These are phyloP conservation scores for Muscina levida DNA, from an alignment of 2,888 invertebrate genomes.

Conservation along the genomic window DNA sequence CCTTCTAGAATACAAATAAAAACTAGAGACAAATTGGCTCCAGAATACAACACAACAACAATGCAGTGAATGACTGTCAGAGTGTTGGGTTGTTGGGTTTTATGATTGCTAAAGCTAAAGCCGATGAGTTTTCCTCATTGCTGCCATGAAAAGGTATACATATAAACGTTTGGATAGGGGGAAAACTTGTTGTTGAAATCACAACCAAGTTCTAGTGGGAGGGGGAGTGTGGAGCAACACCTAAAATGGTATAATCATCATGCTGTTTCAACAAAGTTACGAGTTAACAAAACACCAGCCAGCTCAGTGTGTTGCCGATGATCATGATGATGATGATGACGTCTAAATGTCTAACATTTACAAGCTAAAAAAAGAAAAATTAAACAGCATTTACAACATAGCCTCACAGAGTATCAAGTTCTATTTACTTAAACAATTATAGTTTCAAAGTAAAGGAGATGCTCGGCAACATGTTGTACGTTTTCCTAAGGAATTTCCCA, in stretches of 20 bases:
- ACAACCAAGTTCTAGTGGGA: not conserved
- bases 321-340: slow-evolving; percentile 18
- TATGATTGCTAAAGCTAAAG: no score
- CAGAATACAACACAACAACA: slow-evolving; percentile 28
- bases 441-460: slow-evolving; percentile 31
- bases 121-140: no score
- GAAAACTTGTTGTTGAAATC: not conserved
- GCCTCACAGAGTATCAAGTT: slow-evolving; percentile 5
- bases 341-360: slow-evolving; percentile 51
- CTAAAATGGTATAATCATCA: slow-evolving; percentile 31
- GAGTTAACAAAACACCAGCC: slow-evolving; percentile 8
- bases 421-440: slow-evolving; percentile 58
- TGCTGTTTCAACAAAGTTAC: slow-evolving; percentile 13
- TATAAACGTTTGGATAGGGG: not conserved
- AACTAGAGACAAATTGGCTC: slow-evolving; percentile 62
- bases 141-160: not conserved
- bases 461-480: slow-evolving; percentile 46
- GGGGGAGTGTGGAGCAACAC: no score
- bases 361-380: not conserved
- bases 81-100: no score
- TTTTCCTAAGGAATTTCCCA: slow-evolving; percentile 56
- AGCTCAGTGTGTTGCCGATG: not conserved
- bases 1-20: not conserved
- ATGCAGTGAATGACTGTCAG: not conserved
- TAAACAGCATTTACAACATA: not conserved